Percentiles rank a stretch among this genome's conserved stretches.
Evolutionary conservation across 2,113 vertebrate species (phyloP).

Genomic region (Ariopsis seemanni): DNA sequence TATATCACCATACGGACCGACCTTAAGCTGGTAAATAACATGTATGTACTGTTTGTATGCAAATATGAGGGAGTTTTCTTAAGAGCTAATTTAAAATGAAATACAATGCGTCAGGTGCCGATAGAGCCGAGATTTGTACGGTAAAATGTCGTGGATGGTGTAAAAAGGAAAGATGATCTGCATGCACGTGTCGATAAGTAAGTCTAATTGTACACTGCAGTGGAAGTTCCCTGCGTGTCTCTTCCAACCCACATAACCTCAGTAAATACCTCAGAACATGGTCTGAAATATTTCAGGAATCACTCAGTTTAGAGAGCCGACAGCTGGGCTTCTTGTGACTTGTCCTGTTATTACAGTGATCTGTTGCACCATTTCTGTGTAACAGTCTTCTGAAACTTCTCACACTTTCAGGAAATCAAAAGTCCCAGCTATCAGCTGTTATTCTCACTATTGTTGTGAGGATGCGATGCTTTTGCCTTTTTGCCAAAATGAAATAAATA

Average conservation of each 20-base stretch:
- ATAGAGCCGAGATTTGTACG: neutral
- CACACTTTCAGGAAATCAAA: neutral
- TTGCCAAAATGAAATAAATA: neutral
- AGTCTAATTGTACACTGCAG: neutral
- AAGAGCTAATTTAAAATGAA: neutral
- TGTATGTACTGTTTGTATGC: neutral
- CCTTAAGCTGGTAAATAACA: no score
- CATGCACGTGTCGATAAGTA: neutral
- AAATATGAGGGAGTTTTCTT: neutral
- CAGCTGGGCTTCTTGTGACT: neutral
- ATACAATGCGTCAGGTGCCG: neutral
- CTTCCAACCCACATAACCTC: neutral
- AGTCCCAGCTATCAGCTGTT: conserved; percentile 35
- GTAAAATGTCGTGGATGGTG: neutral
- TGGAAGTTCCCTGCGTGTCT: neutral
- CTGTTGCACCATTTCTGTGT: neutral
- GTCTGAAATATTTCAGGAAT: neutral
- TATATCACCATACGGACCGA: no score
- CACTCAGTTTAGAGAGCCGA: neutral
- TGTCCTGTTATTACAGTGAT: neutral
- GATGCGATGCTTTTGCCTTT: neutral
- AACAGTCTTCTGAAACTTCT: conserved; percentile 2
- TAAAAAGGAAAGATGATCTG: neutral
- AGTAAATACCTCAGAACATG: neutral
- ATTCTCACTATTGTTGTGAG: conserved; percentile 8